Percentiles rank a stretch among this genome's conserved stretches.
phyloP scores from a whole-genome alignment of 1,140 invertebrate species.

The Vollenhovia emeryi region DNA sequence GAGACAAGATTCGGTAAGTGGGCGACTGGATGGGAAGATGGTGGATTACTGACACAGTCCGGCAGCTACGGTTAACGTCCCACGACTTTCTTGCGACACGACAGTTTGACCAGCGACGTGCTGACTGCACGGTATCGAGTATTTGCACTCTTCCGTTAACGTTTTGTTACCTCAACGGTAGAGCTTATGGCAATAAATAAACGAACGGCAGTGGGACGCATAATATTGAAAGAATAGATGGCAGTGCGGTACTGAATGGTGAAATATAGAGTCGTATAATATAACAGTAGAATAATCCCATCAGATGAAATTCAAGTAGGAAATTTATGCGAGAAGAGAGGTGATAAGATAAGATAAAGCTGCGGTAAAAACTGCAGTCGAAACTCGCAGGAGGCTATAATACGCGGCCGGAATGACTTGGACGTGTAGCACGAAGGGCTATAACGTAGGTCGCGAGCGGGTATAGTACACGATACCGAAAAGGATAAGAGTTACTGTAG shows the following conservation, averaged over 20 bases:
- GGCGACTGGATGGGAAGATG: constrained; percentile 24
- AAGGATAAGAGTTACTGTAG: not conserved
- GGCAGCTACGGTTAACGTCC: not conserved
- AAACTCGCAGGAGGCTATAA: not conserved
- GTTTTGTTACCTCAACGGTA: not conserved
- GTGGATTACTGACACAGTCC: constrained; percentile 16
- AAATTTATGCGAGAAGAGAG: not conserved
- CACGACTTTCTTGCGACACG: not conserved
- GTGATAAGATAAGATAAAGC: not conserved
- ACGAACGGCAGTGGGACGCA: not conserved
- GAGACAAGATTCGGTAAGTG: constrained; percentile 4
- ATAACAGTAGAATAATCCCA: not conserved
- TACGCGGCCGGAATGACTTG: too few relatives aligned
- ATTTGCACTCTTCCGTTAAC: not conserved
- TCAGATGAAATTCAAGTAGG: not conserved
- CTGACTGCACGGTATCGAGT: not conserved
- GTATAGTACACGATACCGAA: not conserved
- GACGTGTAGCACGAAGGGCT: not conserved
- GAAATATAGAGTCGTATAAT: not conserved
- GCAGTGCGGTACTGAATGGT: not conserved
- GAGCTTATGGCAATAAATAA: not conserved
- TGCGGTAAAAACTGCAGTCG: not conserved
- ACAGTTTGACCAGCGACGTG: not conserved
- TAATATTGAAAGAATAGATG: constrained; percentile 5
- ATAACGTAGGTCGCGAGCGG: not conserved